Evolutionary conservation across 2,888 invertebrate genomes (phyloP), one percentile per base, ranked within the genome.

Genomic region (Lochmaea crataegi): DNA sequence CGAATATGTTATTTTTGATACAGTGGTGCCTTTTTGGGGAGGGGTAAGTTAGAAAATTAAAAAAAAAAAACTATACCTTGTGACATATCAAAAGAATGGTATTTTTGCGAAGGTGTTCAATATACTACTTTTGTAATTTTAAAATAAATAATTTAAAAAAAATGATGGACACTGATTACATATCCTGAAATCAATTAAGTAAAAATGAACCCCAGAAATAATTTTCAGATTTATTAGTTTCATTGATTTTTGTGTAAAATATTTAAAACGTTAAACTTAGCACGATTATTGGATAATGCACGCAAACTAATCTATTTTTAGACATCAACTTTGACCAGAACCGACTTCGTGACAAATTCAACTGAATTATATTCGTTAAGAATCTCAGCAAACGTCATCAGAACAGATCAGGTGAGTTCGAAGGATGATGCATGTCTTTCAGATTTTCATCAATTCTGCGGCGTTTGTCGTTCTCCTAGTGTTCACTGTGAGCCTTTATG

Each of bases 401-500:
- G 42, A 11, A 11, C 11, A 45, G 12, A 12, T 45, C 42, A 45
- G 42, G 42, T 45, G 12, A 45, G 42, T 45, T 12, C 42, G 12
- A 45, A 45, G 42, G 11, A 45, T 45, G 11, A 45, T 45, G 42
- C 12, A 45, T 45, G 42, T 14, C 32, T 32, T 64, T 16, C 18
- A 70, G 45, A 58, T 51, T 45, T 45, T 53, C 14, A 32, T 42
- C 45, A 7, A 0, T 18, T 38, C 22, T 42, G 41, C 65, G 68
- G 73, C 63, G 80, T 83, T 88, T 87, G 91, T 90, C 92, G 89
- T 90, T 90, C 94, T 95, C 95, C 95, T 95, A 93, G 96, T 94
- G 93, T 96, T 95, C 96, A 96, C 95, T 95, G 94, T 92, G 92
- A 93, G 94, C 92, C 95, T 96, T 91, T 96, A 96, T 96, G 93